Conservation (phyloP, 1,140 invertebrate species). For the Mizuhopecten yessoensis region DNA sequence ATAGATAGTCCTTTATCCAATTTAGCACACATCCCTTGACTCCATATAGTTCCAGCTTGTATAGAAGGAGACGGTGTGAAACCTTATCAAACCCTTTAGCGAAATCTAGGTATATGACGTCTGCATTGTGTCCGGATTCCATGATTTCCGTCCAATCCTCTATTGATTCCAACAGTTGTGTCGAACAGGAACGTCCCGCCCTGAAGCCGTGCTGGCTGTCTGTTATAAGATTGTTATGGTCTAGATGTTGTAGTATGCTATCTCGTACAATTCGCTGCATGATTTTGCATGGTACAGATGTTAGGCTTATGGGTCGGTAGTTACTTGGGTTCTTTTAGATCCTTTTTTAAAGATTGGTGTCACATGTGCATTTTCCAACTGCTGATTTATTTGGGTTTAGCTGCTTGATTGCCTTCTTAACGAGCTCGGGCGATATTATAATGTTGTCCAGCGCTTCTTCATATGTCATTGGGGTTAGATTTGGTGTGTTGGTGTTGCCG, state of each 20-base stretch:
- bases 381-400: too few relatives aligned
- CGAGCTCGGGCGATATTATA: too few relatives aligned
- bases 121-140: neutral
- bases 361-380: too few relatives aligned
- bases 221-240: neutral
- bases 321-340: neutral
- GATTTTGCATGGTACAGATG: neutral
- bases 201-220: conserved; percentile 41
- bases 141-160: neutral
- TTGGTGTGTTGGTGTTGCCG: neutral
- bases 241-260: neutral
- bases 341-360: neutral
- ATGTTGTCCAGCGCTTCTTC: too few relatives aligned
- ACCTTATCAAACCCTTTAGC: conserved; percentile 36
- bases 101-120: conserved; percentile 41
- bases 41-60: conserved; percentile 41
- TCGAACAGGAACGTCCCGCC: neutral
- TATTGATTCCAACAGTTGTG: neutral
- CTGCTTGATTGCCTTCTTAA: too few relatives aligned
- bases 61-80: neutral
- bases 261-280: neutral
- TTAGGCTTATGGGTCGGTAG: conserved; percentile 27
- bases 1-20: conserved; percentile 40
- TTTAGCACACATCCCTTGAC: neutral
- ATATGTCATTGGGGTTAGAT: too few relatives aligned